Percentiles rank a stretch among this genome's conserved stretches.
phyloP scores from a whole-genome alignment of 1,140 invertebrate genomes.

The Batillaria attramentaria region DNA sequence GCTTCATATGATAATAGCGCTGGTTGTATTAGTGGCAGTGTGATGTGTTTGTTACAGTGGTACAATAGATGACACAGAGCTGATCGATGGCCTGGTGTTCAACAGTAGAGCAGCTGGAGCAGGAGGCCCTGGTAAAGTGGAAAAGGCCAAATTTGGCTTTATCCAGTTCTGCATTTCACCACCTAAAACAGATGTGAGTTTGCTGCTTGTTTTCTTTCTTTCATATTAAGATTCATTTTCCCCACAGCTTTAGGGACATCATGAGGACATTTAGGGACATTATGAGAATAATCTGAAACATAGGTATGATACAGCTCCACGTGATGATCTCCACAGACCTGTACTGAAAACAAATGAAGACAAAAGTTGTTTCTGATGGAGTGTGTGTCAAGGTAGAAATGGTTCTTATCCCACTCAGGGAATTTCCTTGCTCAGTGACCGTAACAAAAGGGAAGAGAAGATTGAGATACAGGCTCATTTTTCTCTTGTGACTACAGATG shows the following conservation, averaged over 20 bases:
- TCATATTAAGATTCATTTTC: neutral
- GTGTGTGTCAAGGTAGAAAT: neutral
- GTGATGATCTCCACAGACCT: conserved; percentile 18
- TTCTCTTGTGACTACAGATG: conserved; percentile 86
- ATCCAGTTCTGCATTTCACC: conserved; percentile 99
- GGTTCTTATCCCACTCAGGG: neutral
- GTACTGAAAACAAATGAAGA: neutral
- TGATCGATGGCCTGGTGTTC: conserved; percentile 96
- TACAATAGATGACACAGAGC: conserved; percentile 97
- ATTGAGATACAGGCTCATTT: too few relatives aligned
- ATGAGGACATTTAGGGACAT: too few relatives aligned
- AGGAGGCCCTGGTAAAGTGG: conserved; percentile 92
- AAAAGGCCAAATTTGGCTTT: conserved; percentile 98
- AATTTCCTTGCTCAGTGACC: neutral
- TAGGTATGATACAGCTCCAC: neutral
- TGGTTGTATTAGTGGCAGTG: too few relatives aligned
- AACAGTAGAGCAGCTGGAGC: conserved; percentile 90
- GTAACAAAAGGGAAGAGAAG: too few relatives aligned
- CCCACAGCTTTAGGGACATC: too few relatives aligned
- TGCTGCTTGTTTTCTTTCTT: neutral
- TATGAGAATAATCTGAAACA: neutral
- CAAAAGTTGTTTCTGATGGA: neutral
- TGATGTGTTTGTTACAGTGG: conserved; percentile 75
- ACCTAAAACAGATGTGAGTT: conserved; percentile 95
- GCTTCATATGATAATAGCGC: too few relatives aligned